Evolutionary conservation across 2,888 invertebrate genomes (phyloP), one percentile per base, ranked within the genome.

Genomic region (Palloptera scutellata): DNA sequence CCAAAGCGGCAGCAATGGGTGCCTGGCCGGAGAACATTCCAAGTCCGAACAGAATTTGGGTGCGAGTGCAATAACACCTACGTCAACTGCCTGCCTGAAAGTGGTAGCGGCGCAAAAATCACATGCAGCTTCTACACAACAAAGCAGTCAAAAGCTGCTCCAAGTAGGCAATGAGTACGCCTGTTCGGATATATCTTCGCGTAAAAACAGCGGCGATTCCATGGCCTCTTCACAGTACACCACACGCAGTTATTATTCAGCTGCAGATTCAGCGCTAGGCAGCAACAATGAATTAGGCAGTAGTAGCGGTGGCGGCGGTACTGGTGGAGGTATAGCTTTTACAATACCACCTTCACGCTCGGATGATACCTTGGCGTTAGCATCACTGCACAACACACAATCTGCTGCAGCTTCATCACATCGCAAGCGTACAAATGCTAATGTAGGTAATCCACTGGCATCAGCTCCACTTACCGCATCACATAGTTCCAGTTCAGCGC

Each of bases 331-430:
- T 30, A 30, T 30, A 6, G 73, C 79, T 8, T 80, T 84, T 20
- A 87, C 91, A 43, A 83, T 93, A 61, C 91, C 92, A 5, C 92
- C 93, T 0, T 93, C 93, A 0, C 88, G 92, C 60, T 94, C 93
- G 71, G 94, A 94, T 79, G 94, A 94, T 77, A 92, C 91, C 0
- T 83, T 94, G 8, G 87, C 79, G 88, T 1, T 84, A 85, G 86
- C 76, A 72, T 79, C 59, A 75, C 79, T 53, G 74, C 85, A 72
- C 75, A 86, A 88, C 54, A 84, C 83, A 62, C 86, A 89, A 70
- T 87, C 88, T 3, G 88, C 88, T 72, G 88, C 89, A 60, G 87
- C 88, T 71, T 86, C 86, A 68, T 86, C 89, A 0, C 79, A 79
- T 55, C 77, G 80, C 19, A 78, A 91, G 88, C 77, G 87, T 87